Base-by-base conservation (phyloP, 1,140 invertebrate species). In the Dendroctonus ponderosae region DNA sequence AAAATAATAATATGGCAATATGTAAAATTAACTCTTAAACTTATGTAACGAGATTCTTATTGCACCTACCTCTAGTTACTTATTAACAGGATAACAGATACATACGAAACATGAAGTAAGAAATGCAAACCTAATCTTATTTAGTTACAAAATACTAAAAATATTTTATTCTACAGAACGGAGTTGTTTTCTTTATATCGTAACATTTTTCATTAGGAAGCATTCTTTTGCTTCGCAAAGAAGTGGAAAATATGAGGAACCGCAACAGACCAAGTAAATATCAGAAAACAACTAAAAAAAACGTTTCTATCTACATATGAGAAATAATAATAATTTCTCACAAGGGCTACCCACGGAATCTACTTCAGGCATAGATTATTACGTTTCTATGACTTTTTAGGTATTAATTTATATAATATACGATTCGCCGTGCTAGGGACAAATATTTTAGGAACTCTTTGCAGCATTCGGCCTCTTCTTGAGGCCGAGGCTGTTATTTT, bases 51-150 rank as follows among this genome's bases (percentile, higher is more conserved):
- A 71, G 68, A 70, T 43, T 56, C 70, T 75, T 78, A 78, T 78
- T 78, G 77, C 77, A 78, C 77, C 77, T 78, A 78, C 75, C 74
- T 75, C 75, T 78, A 78, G 74, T 66, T 66, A 73, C 74, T 70
- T 67, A 75, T 43, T 51, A 71, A 74, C 74, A 71, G 70, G 71
- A 74, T 71, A 51, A 74, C 69, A 71, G 70, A 67, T 69, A 66
- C 71, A 73, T 72, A 69, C 65, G 72, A 72, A 71, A 71, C 70
- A 67, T 74, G 75, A 74, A 76, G 74, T 73, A 76, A 74, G 72
- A 71, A 38, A 43, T 44, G 66, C 63, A 71, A 71, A 68, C 62
- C 70, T 70, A 12, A n/a, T n/a, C 37, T 3, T 4, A 26, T 26
- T 26, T 26, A 26, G 3, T 26, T 26, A 3, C 26, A 26, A 26